Percentiles rank a stretch among this genome's conserved stretches.
phyloP scores from a whole-genome alignment of 2,888 invertebrate species.

The Drosophila eohydei region DNA sequence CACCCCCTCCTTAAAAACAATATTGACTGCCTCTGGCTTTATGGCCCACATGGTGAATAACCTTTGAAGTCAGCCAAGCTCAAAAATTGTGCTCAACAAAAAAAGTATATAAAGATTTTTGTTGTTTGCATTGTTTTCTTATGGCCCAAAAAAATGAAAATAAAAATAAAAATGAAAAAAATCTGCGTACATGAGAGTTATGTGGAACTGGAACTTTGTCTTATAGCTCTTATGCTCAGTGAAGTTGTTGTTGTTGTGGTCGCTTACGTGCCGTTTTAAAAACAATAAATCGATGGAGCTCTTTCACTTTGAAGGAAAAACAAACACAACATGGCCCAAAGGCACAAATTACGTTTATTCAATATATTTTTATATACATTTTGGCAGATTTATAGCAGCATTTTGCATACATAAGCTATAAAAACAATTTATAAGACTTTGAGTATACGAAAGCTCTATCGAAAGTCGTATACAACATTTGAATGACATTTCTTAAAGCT shows the following conservation, averaged over 20 bases:
- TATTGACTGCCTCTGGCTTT: slow-evolving; percentile 25
- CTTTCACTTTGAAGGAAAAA: slow-evolving; percentile 57
- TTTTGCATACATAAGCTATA: slow-evolving; percentile 30
- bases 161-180: slow-evolving; percentile 4
- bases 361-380: slow-evolving; percentile 20
- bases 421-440: slow-evolving; percentile 2
- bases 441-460: background rate
- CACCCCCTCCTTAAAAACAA: background rate
- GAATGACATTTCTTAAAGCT: background rate
- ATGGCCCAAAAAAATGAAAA: background rate
- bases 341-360: slow-evolving; percentile 58
- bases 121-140: slow-evolving; percentile 23
- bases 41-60: slow-evolving; percentile 49
- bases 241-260: slow-evolving; percentile 27
- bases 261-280: slow-evolving; percentile 49
- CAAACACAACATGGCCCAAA: slow-evolving; percentile 27
- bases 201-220: slow-evolving; percentile 44
- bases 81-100: slow-evolving; percentile 21
- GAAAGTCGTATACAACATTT: background rate
- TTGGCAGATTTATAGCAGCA: slow-evolving; percentile 59
- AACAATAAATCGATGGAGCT: slow-evolving; percentile 56
- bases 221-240: slow-evolving; percentile 28
- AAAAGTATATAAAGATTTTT: slow-evolving; percentile 32
- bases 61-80: slow-evolving; percentile 39
- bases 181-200: slow-evolving; percentile 52